Evolutionary conservation across 2,888 invertebrate genomes (phyloP).

Genomic region (Torymus aiolomorphi): DNA sequence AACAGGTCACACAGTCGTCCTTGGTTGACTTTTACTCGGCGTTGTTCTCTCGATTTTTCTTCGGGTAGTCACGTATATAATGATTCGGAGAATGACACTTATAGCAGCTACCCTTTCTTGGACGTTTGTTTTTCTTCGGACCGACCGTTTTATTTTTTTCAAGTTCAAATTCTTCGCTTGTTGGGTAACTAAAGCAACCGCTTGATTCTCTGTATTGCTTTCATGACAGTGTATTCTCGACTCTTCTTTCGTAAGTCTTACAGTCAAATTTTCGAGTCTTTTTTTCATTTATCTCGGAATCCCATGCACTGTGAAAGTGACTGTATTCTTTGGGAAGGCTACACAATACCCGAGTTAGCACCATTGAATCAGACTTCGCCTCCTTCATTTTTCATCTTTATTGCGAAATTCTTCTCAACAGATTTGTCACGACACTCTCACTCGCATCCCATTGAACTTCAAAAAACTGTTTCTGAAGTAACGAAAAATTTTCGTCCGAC

Average conservation of each 20-base stretch:
- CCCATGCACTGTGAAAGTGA: slow-evolving; percentile 58
- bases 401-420: slow-evolving; percentile 51
- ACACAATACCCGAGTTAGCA: slow-evolving; percentile 55
- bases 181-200: slow-evolving; percentile 2
- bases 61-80: no score
- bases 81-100: no score
- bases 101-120: no score
- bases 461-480: no score
- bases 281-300: slow-evolving; percentile 31
- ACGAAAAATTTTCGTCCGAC: no score
- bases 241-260: no score
- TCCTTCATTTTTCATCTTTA: slow-evolving; percentile 56
- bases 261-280: slow-evolving; percentile 34
- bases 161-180: not conserved
- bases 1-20: no score
- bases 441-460: slow-evolving; percentile 50
- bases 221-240: not conserved
- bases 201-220: not conserved
- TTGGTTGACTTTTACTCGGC: no score
- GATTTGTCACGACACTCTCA: no score
- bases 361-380: slow-evolving; percentile 56
- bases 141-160: not conserved
- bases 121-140: no score
- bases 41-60: no score
- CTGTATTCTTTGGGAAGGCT: slow-evolving; percentile 23